Base-by-base conservation (phyloP, 2,888 invertebrate genomes). In the Lamellibrachia satsuma region DNA sequence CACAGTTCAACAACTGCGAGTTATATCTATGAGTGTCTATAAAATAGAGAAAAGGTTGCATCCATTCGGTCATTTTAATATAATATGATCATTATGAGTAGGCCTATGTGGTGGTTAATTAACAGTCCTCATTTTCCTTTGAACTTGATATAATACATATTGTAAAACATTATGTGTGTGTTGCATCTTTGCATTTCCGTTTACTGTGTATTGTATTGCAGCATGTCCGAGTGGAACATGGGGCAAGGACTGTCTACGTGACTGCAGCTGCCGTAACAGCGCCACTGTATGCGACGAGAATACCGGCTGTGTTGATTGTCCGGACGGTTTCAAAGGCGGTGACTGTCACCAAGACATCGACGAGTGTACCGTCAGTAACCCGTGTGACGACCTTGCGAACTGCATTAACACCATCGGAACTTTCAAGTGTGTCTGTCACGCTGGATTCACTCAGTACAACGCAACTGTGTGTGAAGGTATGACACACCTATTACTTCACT, bases 361-460 rank as follows among this genome's bases (percentile, higher is more conserved):
- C 91, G 91, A 91, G 52, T 91, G 91, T 91, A 52, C 15, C 6
- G 52, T 22, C 91, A 52, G 15, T n/a, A 52, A 91, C 11, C 91
- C 91, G 51, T 91, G 91, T 52, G 91, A 91, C 91, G 27, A 51
- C 15, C 51, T 27, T 8, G 51, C 91, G 27, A 91, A n/a, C 4
- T 91, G 91, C 22, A 91, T 6, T 3, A 91, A 91, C 91, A 91
- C 91, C 52, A 51, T 52, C 91, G 91, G 91, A 11, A 91, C 91
- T 39, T 91, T 91, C 91, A 52, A 51, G 52, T 91, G 91, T 39
- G 91, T 91, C 91, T 91, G 91, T 91, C 51, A 91, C 51, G 52
- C 51, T 15, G 91, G 91, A 15, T 91, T 27, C 39, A 91, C 91
- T 4, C 91, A 51, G 15, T 22, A 91, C 52, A 91, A 91, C 22